Evolutionary conservation across 2,888 invertebrate genomes (phyloP).

Genomic region (Nomada ferruginata): DNA sequence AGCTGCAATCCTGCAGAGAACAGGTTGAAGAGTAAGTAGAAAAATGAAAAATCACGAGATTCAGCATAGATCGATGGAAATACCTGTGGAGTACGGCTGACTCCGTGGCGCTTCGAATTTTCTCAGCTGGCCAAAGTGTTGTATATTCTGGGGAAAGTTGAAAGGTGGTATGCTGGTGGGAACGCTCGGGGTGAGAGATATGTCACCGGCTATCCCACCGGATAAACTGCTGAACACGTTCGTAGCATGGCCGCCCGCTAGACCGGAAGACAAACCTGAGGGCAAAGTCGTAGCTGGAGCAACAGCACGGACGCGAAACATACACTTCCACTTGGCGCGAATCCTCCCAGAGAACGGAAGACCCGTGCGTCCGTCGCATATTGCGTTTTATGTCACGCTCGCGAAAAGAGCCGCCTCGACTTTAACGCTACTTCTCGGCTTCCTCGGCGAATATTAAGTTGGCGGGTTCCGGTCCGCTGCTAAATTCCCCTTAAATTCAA

Average conservation of each 20-base stretch:
- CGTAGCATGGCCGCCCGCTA: conserved; percentile 39
- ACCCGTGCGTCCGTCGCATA: not conserved
- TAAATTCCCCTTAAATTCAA: not conserved
- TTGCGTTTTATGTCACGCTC: not conserved
- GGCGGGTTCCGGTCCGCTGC: not conserved
- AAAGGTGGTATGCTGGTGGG: conserved; percentile 59
- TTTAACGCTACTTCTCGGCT: not conserved
- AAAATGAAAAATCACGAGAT: not conserved
- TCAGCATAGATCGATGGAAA: conserved; percentile 8
- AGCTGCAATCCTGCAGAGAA: conserved; percentile 72
- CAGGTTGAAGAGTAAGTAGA: not conserved
- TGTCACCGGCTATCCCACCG: conserved; percentile 50
- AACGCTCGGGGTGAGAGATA: conserved; percentile 59
- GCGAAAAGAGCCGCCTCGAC: conserved; percentile 1
- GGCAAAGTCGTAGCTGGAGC: conserved; percentile 31
- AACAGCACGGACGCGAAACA: not conserved
- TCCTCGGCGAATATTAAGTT: not conserved
- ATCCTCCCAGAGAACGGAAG: not conserved
- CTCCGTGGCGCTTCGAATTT: conserved; percentile 51
- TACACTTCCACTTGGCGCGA: not conserved
- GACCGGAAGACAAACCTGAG: conserved; percentile 25
- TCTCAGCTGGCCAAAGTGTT: conserved; percentile 57
- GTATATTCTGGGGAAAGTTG: conserved; percentile 64
- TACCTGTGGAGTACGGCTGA: conserved; percentile 65
- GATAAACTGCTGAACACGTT: conserved; percentile 58